These are phyloP conservation scores for Brachypodius melanocephalos DNA, from an alignment of 2,113 vertebrate genomes.

Conservation along the genomic window DNA sequence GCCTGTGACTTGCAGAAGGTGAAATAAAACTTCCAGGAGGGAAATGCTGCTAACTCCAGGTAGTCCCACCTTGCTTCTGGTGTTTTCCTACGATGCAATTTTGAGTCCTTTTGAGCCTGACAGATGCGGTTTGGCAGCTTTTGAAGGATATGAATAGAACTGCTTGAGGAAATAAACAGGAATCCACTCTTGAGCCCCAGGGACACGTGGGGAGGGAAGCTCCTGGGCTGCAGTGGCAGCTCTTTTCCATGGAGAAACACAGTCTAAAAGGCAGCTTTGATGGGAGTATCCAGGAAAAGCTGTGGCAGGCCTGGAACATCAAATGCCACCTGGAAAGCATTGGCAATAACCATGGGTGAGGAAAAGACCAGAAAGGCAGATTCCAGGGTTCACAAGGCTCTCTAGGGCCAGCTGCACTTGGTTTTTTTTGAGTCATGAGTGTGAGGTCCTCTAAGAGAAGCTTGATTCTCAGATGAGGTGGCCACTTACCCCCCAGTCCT, in stretches of 20 bases:
- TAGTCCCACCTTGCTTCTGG: neutral
- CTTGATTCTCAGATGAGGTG: neutral
- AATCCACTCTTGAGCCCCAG: neutral
- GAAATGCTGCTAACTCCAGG: neutral
- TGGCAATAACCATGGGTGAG: neutral
- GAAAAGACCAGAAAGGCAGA: neutral
- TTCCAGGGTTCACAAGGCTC: neutral
- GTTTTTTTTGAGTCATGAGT: neutral
- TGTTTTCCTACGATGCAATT: neutral
- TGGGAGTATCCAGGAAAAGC: neutral
- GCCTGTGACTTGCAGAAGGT: neutral
- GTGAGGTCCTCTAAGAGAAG: neutral
- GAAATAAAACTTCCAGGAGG: neutral
- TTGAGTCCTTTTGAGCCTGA: neutral
- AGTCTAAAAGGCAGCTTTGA: neutral
- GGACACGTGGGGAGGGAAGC: neutral
- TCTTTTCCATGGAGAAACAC: neutral
- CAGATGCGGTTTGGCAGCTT: conserved; percentile 9
- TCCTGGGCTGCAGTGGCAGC: neutral
- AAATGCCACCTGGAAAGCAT: neutral
- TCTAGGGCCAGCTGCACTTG: neutral
- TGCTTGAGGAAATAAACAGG: conserved; percentile 47
- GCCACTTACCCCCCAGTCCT: neutral
- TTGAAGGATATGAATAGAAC: conserved; percentile 27
- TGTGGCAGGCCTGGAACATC: neutral